These are phyloP conservation scores for Laterallus jamaicensis DNA, from an alignment of 2,113 vertebrate genomes.

Conservation along the genomic window DNA sequence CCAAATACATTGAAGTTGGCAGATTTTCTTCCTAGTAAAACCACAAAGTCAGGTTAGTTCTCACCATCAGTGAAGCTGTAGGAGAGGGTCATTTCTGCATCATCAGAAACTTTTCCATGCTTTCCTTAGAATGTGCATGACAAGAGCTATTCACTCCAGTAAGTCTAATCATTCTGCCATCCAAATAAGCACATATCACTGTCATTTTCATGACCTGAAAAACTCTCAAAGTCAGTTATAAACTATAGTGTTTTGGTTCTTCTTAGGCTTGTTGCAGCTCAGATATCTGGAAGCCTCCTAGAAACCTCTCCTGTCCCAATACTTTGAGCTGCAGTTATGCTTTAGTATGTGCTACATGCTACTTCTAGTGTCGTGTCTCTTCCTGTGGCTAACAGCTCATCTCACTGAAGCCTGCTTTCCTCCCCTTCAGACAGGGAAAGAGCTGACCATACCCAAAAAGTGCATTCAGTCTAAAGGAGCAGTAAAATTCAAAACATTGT, in stretches of 20 bases:
- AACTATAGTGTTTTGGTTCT: not conserved
- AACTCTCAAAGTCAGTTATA: not conserved
- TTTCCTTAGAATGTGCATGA: not conserved
- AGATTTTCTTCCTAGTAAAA: conserved; percentile 56
- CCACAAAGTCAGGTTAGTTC: not conserved
- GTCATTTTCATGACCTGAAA: not conserved
- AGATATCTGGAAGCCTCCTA: not conserved
- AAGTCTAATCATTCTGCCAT: not conserved
- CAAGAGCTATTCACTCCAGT: not conserved
- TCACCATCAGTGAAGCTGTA: not conserved
- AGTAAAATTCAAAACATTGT: conserved; percentile 7
- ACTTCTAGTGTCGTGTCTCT: not conserved
- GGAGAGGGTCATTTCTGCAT: conserved; percentile 4
- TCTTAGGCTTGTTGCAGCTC: not conserved
- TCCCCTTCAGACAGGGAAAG: not conserved
- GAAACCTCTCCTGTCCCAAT: not conserved
- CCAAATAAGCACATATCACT: not conserved
- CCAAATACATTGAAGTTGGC: conserved; percentile 41
- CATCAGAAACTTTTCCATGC: not conserved
- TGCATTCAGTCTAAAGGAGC: conserved; percentile 57
- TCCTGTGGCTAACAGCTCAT: not conserved
- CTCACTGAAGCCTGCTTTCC: not conserved
- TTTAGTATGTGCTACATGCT: not conserved
- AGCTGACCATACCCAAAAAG: conserved; percentile 50
- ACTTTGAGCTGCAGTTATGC: not conserved